Percentiles rank a stretch among this genome's conserved stretches.
Evolutionary conservation across 1,140 invertebrate genomes (phyloP).

Genomic region (Diprion similis): DNA sequence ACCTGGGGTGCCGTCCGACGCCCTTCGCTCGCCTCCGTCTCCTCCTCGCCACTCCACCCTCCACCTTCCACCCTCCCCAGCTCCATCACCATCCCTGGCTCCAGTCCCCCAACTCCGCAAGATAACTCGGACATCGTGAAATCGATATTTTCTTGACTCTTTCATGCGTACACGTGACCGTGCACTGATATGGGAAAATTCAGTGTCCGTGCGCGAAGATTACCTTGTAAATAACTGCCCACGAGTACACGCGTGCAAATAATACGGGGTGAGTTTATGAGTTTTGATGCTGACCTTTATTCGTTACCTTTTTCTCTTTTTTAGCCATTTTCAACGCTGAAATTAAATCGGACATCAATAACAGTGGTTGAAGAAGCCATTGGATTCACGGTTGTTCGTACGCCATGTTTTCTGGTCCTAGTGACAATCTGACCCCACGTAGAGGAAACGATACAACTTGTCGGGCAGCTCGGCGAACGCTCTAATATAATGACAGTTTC

Average conservation of each 20-base stretch:
- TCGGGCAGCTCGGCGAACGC: slow-evolving; percentile 15
- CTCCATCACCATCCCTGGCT: slow-evolving; percentile 43
- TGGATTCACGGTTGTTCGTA: too few species aligned
- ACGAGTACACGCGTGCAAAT: too few species aligned
- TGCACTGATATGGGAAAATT: too few species aligned
- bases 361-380: too few species aligned
- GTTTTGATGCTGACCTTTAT: too few species aligned
- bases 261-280: too few species aligned
- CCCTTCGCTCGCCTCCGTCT: background rate
- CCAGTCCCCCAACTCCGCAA: slow-evolving; percentile 38
- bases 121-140: slow-evolving; percentile 54
- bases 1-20: slow-evolving; percentile 47
- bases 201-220: too few species aligned
- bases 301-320: too few species aligned
- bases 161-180: background rate
- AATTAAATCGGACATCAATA: too few species aligned
- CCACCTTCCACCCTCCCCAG: slow-evolving; percentile 9
- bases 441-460: slow-evolving; percentile 4
- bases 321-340: too few species aligned
- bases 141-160: slow-evolving; percentile 44
- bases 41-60: too few species aligned
- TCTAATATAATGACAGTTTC: slow-evolving; percentile 42
- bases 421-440: background rate
- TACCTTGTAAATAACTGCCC: too few species aligned
- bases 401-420: background rate